Evolutionary conservation across 1,140 invertebrate genomes (phyloP).

Genomic region (Metaphire vulgaris): DNA sequence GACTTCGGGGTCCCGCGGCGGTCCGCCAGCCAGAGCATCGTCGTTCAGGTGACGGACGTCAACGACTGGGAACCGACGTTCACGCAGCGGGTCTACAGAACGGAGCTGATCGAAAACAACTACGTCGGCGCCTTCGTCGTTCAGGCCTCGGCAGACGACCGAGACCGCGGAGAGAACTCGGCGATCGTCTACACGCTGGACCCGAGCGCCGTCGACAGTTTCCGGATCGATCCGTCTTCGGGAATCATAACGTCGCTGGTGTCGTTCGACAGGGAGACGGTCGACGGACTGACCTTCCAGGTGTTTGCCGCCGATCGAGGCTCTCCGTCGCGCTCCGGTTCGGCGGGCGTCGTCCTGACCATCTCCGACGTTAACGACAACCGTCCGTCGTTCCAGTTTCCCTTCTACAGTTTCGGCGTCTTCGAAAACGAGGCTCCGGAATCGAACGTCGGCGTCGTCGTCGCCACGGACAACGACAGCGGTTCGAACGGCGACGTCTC

Average conservation of each 20-base stretch:
- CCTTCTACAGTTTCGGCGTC: conserved; percentile 20
- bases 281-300: conserved; percentile 4
- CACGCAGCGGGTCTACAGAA: conserved; percentile 69
- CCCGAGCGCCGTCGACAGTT: conserved; percentile 50
- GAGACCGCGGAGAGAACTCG: conserved; percentile 44
- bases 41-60: conserved; percentile 78
- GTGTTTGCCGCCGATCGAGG: conserved; percentile 3
- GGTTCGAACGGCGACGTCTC: conserved; percentile 10
- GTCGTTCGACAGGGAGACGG: conserved; percentile 69
- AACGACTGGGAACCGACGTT: conserved; percentile 89
- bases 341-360: background rate
- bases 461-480: conserved; percentile 12
- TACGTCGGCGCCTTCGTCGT: conserved; percentile 21
- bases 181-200: conserved; percentile 53
- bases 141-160: conserved; percentile 38
- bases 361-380: conserved; percentile 18
- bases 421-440: conserved; percentile 16
- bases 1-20: conserved; percentile 76
- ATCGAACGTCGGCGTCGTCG: conserved; percentile 12
- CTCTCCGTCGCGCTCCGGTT: background rate
- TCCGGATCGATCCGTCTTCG: conserved; percentile 78
- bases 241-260: conserved; percentile 81
- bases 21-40: background rate
- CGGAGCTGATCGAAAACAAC: conserved; percentile 37
- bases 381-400: background rate